Evolutionary conservation across 2,113 vertebrate species (phyloP), one percentile per base, ranked within the genome.

Genomic region (Ptilorrhoa leucosticta): DNA sequence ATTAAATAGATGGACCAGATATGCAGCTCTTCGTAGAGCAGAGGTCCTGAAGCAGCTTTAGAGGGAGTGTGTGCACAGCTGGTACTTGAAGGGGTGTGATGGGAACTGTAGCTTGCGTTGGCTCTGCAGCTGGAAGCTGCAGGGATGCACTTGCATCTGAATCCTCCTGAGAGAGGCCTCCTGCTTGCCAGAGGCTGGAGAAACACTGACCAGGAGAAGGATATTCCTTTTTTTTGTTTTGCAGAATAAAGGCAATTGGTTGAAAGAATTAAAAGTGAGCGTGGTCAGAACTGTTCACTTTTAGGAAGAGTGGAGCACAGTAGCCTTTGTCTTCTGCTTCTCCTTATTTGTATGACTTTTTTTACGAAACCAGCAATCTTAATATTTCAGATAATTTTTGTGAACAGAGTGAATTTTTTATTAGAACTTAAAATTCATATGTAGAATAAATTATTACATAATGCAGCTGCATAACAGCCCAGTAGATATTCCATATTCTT

Each of bases 41-140:
- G 47, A 30, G 68, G 28, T 76, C 33, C 33, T 0, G 7, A 40
- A 16, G 57, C 3, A 6, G 73, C 58, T 79, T 61, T 37, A 16
- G 53, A 24, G 53, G 22, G 51, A 84, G 24, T 0, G 3, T 42
- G 31, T 66, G 60, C 69, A 12, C 24, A 47, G 84, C 44, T 70
- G 56, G 19, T 40, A 26, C 13, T 71, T 27, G 58, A 27, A 28
- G 75, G 10, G 37, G 2, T 45, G 71, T 31, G 72, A 53, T 0
- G 0, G 20, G 54, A 30, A 17, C 58, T 10, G 35, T 33, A 68
- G 35, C 15, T 70, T 64, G 37, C 0, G 0, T 31, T 81, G 53
- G 45, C 33, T 65, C 50, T 81, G 80, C 40, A 7, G 44, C 10
- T 92, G 61, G 21, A 31, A 53, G n/a, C 69, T 63, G 51, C n/a